Conservation (phyloP, 2,113 vertebrate genomes). For the Picathartes gymnocephalus region DNA sequence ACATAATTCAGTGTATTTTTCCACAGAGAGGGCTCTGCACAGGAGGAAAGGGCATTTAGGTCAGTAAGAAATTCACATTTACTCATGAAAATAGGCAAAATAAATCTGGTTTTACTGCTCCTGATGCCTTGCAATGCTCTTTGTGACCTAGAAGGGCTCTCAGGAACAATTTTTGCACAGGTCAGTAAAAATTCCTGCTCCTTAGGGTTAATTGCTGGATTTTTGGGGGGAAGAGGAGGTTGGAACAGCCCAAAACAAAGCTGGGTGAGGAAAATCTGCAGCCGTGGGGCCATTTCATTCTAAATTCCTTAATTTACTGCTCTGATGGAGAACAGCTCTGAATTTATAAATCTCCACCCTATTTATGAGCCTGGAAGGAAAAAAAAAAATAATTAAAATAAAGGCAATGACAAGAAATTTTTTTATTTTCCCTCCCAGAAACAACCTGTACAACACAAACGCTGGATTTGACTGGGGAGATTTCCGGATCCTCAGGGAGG, state of each 20-base stretch:
- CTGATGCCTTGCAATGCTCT: too few relatives aligned
- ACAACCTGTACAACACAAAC: conserved; percentile 86
- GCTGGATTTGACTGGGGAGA: conserved; percentile 85
- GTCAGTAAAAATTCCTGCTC: neutral
- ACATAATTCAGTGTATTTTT: neutral
- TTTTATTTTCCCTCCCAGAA: conserved; percentile 51
- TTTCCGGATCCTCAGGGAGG: conserved; percentile 76
- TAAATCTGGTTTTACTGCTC: neutral
- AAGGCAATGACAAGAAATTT: fast-evolving
- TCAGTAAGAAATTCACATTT: neutral
- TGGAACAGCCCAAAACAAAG: neutral
- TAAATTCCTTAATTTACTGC: neutral
- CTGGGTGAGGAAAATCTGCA: neutral
- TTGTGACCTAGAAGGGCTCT: neutral
- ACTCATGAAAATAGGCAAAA: neutral
- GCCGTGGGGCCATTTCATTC: neutral
- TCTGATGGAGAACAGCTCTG: neutral
- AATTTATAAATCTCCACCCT: neutral
- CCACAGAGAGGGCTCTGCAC: neutral
- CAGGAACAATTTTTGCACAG: neutral
- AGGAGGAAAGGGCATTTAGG: neutral
- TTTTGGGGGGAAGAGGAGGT: neutral
- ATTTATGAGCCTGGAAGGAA: neutral
- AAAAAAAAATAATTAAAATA: neutral
- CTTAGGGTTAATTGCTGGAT: neutral